Base-by-base conservation (phyloP, 2,888 invertebrate species). In the Dryobotodes eremita region DNA sequence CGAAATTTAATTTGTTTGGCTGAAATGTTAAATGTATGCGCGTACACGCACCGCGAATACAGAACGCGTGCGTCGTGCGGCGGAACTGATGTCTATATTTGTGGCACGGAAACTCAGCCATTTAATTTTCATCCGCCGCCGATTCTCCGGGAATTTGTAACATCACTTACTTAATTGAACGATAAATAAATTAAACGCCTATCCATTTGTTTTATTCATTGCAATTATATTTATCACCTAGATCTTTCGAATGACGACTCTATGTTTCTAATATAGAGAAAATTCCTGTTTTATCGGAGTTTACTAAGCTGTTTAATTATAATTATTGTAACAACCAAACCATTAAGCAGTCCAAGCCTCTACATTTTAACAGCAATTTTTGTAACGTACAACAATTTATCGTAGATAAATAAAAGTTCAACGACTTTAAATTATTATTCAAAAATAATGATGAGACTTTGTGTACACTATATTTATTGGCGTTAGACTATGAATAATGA, bases 1-100 rank as follows among this genome's bases (percentile, higher is more conserved):
- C 89, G 89, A 92, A 91, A 93, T 93, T 93, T 92, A 92, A 94
- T 93, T 91, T 88, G 64, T 75, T 84, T 76, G 79, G 42, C 69
- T 76, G 86, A 79, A 82, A 82, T 77, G 61, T 81, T 57, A 65
- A 77, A 81, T 80, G 42, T 80, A 74, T 68, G 55, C 78, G 48
- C 71, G 71, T 71, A 31, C 36, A 74, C 78, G 82, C 76, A 71
- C 42, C 79, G 59, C 31, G 77, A 70, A 80, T 80, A 73, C 80
- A 78, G 70, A 87, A 78, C 62, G 71, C 66, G 74, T 83, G 79
- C 57, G 71, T 71, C 55, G 82, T 64, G 55, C 73, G 55, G 64
- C 61, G 69, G 75, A 74, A 74, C 68, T 82, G 79, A 81, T 81
- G 89, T 83, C 75, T 89, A 78, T 86, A 83, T 89, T 88, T 89